Percentiles rank a stretch among this genome's conserved stretches.
Evolutionary conservation across 2,113 vertebrate species (phyloP).

Genomic region (Aramus guarauna): DNA sequence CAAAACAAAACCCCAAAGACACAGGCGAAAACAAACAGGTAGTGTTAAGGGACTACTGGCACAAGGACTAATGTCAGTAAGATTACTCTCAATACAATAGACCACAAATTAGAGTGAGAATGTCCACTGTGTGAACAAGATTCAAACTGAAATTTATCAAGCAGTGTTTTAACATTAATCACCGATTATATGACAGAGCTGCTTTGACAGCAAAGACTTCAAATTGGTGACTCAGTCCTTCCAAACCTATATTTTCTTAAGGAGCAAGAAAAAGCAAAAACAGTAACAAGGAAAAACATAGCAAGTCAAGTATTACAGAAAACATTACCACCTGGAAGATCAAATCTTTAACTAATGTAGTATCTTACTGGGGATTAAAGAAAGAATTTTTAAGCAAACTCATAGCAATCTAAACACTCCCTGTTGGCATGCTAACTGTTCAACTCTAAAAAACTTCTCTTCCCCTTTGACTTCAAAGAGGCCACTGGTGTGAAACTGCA

Average conservation of each 20-base stretch:
- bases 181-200: neutral
- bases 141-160: neutral
- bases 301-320: neutral
- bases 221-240: neutral
- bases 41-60: neutral
- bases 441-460: constrained; percentile 21
- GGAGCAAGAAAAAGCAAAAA: neutral
- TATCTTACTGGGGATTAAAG: neutral
- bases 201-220: neutral
- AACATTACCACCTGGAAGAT: neutral
- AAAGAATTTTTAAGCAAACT: neutral
- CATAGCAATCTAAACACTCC: neutral
- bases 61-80: neutral
- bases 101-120: neutral
- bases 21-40: neutral
- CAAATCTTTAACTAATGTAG: neutral
- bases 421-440: neutral
- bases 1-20: neutral
- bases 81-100: neutral
- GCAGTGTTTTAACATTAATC: neutral
- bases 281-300: neutral
- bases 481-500: constrained; percentile 14
- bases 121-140: neutral
- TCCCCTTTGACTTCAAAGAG: constrained; percentile 17
- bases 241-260: neutral